phyloP scores from a whole-genome alignment of 2,888 invertebrate species.

The Zygogramma bicolorata region DNA sequence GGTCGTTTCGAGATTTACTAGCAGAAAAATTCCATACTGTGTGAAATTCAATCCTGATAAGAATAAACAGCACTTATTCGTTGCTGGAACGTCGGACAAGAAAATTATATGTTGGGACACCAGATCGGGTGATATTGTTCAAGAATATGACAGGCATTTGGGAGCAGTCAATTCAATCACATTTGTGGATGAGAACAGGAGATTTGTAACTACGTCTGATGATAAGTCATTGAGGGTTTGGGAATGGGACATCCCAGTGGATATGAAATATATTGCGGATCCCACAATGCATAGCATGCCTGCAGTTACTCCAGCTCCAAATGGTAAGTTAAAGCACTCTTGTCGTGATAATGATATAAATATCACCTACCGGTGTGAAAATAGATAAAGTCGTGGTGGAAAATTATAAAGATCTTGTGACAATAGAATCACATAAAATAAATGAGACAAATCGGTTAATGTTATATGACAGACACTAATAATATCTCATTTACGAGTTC shows the following conservation, averaged over 20 bases:
- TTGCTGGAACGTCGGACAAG: slow-evolving; percentile 98
- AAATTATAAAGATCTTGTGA: too few species aligned
- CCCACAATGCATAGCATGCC: slow-evolving; percentile 99
- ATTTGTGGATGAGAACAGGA: slow-evolving; percentile 97
- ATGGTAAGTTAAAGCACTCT: slow-evolving; percentile 70
- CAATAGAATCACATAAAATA: too few species aligned
- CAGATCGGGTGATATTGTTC: slow-evolving; percentile 70
- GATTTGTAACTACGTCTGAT: slow-evolving; percentile 99
- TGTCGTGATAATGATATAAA: background rate
- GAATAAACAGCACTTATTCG: slow-evolving; percentile 97
- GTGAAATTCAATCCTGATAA: slow-evolving; percentile 98
- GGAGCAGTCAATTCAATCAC: slow-evolving; percentile 99
- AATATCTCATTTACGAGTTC: too few species aligned
- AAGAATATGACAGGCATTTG: slow-evolving; percentile 90
- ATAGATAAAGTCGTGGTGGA: too few species aligned
- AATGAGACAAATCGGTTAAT: too few species aligned
- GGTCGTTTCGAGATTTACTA: slow-evolving; percentile 89
- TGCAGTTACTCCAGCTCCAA: slow-evolving; percentile 93
- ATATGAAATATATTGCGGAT: slow-evolving; percentile 99
- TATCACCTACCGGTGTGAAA: too few species aligned
- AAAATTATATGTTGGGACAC: slow-evolving; percentile 99
- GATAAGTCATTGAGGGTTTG: slow-evolving; percentile 98
- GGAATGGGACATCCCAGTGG: slow-evolving; percentile 99
- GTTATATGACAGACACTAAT: too few species aligned
- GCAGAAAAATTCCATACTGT: slow-evolving; percentile 97